Percentiles rank a stretch among this genome's conserved stretches.
These are phyloP conservation scores for Oryctolagus cuniculus DNA, from an alignment of 2,113 vertebrate genomes.

Conservation along the genomic window DNA sequence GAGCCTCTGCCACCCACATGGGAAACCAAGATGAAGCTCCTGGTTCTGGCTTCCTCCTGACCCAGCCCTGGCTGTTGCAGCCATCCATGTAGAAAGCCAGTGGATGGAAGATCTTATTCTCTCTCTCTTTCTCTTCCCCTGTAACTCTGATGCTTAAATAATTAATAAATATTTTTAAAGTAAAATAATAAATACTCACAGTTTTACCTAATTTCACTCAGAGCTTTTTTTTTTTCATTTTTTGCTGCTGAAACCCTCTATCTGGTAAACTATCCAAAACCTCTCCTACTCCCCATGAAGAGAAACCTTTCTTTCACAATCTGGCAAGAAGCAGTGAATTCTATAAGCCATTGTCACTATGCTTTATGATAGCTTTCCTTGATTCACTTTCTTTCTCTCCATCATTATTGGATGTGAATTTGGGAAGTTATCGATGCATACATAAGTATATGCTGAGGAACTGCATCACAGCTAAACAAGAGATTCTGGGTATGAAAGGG, in stretches of 20 bases:
- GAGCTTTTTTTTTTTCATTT: neutral
- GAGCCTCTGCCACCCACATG: too few species aligned
- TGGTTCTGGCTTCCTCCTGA: too few species aligned
- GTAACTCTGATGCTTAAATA: neutral
- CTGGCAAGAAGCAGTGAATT: neutral
- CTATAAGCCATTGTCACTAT: neutral
- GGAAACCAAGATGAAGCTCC: too few species aligned
- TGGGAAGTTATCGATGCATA: neutral
- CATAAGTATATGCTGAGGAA: neutral
- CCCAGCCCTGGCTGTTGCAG: too few species aligned
- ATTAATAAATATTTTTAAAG: neutral
- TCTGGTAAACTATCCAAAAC: neutral
- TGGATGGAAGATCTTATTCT: too few species aligned
- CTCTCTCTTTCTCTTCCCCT: too few species aligned
- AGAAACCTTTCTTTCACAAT: neutral
- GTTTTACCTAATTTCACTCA: neutral
- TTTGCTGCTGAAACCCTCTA: neutral
- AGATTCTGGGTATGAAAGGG: neutral
- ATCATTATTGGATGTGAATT: neutral
- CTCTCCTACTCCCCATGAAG: neutral
- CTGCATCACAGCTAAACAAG: neutral
- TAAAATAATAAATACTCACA: neutral
- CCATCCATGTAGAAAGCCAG: too few species aligned
- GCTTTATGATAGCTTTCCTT: neutral
- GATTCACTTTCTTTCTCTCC: neutral